These are phyloP conservation scores for Drosophila pectinifera DNA, from an alignment of 1,140 invertebrate species.

Conservation along the genomic window DNA sequence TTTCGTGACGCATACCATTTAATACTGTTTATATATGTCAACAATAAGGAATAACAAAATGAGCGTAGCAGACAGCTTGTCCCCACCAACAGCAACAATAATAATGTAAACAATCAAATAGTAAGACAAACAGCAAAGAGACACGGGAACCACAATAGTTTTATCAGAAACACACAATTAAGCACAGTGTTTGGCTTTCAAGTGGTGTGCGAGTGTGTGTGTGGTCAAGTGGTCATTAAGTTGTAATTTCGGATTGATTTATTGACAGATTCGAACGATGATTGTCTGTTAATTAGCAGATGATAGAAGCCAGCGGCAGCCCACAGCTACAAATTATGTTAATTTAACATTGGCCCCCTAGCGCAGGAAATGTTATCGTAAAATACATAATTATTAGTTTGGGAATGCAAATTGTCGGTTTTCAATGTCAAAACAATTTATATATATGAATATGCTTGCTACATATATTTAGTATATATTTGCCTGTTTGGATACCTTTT, in stretches of 20 bases:
- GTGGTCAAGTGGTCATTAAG: conserved; percentile 43
- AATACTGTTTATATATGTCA: conserved; percentile 55
- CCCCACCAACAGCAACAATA: conserved; percentile 19
- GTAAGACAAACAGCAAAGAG: conserved; percentile 20
- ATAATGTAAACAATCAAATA: conserved; percentile 49
- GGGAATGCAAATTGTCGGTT: not conserved
- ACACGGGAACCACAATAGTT: conserved; percentile 14
- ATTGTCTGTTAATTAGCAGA: conserved; percentile 42
- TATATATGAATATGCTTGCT: not conserved
- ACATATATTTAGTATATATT: too few species aligned
- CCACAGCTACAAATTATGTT: conserved; percentile 1
- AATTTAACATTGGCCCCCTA: conserved; percentile 1
- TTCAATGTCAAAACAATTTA: not conserved
- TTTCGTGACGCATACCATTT: conserved; percentile 51
- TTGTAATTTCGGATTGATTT: conserved; percentile 41
- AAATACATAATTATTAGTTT: not conserved
- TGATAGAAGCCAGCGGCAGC: conserved; percentile 4
- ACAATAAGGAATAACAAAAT: conserved; percentile 38
- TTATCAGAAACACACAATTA: conserved; percentile 4
- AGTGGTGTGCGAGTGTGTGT: conserved; percentile 21
- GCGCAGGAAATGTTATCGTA: not conserved
- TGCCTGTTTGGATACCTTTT: too few species aligned
- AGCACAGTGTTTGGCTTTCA: not conserved
- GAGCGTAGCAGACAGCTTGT: conserved; percentile 60
- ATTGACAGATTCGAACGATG: conserved; percentile 33